Conservation (phyloP, 2,797 vertebrate genomes). For the Paramormyrops hopkinsi region DNA sequence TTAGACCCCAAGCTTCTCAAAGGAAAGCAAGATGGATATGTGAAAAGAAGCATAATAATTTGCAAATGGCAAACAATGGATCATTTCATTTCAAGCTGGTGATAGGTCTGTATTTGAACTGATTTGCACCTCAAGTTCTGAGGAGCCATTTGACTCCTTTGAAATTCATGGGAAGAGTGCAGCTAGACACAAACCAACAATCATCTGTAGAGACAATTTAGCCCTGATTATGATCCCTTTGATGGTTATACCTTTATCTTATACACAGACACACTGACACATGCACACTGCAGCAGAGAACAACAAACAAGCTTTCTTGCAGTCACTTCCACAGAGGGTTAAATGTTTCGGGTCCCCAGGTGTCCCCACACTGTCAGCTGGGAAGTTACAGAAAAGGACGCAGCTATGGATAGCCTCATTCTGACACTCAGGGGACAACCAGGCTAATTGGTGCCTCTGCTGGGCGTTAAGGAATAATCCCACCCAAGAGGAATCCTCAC, state of each 20-base stretch:
- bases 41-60: background rate
- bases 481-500: background rate
- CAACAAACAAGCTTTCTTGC: conserved; percentile 13
- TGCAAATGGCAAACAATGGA: background rate
- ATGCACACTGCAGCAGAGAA: background rate
- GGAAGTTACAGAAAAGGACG: conserved; percentile 23
- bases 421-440: conserved; percentile 19
- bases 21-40: background rate
- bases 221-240: background rate
- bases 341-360: conserved; percentile 6
- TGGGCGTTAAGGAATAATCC: conserved; percentile 18
- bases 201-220: background rate
- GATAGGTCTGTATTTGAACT: background rate
- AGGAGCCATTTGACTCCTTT: background rate
- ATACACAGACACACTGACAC: background rate
- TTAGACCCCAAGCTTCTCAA: background rate
- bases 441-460: conserved; percentile 31
- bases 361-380: background rate
- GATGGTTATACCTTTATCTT: background rate
- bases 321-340: background rate
- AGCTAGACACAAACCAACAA: background rate
- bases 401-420: conserved; percentile 24
- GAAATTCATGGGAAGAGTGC: background rate
- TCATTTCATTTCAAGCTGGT: background rate
- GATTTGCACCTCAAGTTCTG: background rate